phyloP scores from a whole-genome alignment of 2,113 vertebrate genomes.

The Peromyscus polionotus region DNA sequence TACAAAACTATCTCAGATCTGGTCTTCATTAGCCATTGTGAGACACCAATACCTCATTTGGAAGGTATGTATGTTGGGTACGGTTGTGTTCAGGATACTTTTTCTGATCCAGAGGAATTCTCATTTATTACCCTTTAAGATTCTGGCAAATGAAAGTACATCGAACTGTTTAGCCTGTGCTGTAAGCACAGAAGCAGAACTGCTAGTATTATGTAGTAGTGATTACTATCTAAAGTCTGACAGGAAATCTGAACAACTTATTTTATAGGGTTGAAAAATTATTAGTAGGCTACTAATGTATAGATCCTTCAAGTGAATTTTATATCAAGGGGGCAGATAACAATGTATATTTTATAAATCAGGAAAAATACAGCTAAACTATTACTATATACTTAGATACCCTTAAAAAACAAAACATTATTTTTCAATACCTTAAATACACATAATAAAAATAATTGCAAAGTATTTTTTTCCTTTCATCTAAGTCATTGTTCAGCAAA shows the following conservation, averaged over 20 bases:
- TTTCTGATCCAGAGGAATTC: slow-evolving; percentile 32
- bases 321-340: slow-evolving; percentile 37
- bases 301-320: slow-evolving; percentile 25
- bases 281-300: slow-evolving; percentile 35
- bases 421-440: background rate
- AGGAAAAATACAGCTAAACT: background rate
- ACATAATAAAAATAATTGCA: background rate
- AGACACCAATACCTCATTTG: slow-evolving; percentile 47
- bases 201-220: background rate
- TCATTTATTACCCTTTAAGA: slow-evolving; percentile 43
- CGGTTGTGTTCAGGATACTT: slow-evolving; percentile 36
- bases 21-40: slow-evolving; percentile 37
- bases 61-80: background rate
- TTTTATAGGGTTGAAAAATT: background rate
- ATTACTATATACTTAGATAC: background rate
- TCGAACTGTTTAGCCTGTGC: background rate
- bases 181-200: background rate
- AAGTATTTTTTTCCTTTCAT: slow-evolving; percentile 31
- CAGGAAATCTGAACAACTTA: slow-evolving; percentile 33
- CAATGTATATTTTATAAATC: slow-evolving; percentile 50
- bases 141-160: slow-evolving; percentile 55
- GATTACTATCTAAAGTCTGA: background rate
- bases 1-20: slow-evolving; percentile 40
- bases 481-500: background rate
- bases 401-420: slow-evolving; percentile 2